phyloP scores from a whole-genome alignment of 1,140 invertebrate genomes.

The Odontomachus brunneus region DNA sequence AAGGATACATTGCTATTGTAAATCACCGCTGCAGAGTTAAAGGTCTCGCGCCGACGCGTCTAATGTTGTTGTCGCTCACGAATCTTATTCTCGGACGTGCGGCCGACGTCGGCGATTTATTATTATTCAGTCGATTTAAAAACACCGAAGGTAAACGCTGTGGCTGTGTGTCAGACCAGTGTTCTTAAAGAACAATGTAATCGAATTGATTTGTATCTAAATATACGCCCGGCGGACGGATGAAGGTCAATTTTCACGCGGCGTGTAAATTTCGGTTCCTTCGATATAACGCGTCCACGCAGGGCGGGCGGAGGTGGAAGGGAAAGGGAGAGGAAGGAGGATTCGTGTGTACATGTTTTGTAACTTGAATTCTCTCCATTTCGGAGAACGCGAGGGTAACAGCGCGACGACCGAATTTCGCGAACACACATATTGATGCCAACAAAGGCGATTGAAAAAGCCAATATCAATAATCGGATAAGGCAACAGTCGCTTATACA shows the following conservation, averaged over 20 bases:
- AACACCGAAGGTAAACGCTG: conserved; percentile 20
- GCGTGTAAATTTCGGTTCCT: background rate
- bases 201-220: conserved; percentile 30
- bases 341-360: no score
- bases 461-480: no score
- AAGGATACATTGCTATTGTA: background rate
- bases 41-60: background rate
- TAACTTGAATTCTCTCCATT: no score
- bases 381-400: no score
- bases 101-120: conserved; percentile 1
- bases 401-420: no score
- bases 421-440: no score
- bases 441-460: no score
- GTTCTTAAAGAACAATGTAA: conserved; percentile 19
- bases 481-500: no score
- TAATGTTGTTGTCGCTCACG: conserved; percentile 16
- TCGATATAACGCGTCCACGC: background rate
- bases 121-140: conserved; percentile 25
- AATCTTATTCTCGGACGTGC: conserved; percentile 10
- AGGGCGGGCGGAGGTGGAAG: no score
- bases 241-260: conserved; percentile 13
- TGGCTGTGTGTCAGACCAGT: background rate
- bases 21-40: conserved; percentile 28
- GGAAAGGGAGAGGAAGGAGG: no score
- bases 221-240: conserved; percentile 18